A percentile compares a stretch with the other conserved stretches of the same genome.
Evolutionary conservation across 2,797 vertebrate species (phyloP).

Genomic region (Enteromius fasciolatus): DNA sequence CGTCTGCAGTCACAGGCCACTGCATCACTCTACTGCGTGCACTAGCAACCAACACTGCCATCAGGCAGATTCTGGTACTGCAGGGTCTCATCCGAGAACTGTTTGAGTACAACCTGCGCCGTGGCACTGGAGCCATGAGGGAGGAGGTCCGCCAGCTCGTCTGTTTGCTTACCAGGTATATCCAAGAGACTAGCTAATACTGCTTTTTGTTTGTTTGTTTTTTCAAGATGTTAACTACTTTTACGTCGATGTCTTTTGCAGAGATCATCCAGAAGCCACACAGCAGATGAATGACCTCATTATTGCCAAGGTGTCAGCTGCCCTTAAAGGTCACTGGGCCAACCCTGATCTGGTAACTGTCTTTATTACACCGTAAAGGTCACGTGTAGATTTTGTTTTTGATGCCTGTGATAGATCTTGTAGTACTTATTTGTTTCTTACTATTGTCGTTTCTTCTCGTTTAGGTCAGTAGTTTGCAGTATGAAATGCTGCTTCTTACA

Average conservation of each 20-base stretch:
- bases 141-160: slow-evolving; percentile 97
- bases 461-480: slow-evolving; percentile 96
- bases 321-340: slow-evolving; percentile 97
- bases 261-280: slow-evolving; percentile 97
- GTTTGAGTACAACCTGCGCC: slow-evolving; percentile 94
- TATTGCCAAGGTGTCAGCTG: slow-evolving; percentile 94
- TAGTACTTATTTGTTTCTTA: not conserved
- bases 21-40: slow-evolving; percentile 94
- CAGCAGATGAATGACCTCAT: slow-evolving; percentile 99
- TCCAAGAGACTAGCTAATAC: not conserved
- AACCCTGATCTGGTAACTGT: slow-evolving; percentile 92
- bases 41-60: slow-evolving; percentile 92
- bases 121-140: slow-evolving; percentile 91
- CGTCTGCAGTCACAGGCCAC: slow-evolving; percentile 95
- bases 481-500: slow-evolving; percentile 96
- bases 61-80: slow-evolving; percentile 94
- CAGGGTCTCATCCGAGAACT: slow-evolving; percentile 97
- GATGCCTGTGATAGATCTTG: not conserved
- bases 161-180: slow-evolving; percentile 95
- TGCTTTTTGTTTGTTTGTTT: not conserved
- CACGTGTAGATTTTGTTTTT: not conserved
- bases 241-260: slow-evolving; percentile 59
- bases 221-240: not conserved
- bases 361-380: not conserved
- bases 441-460: not conserved